Base-by-base conservation (phyloP, 2,113 vertebrate genomes). In the Phasianus colchicus region DNA sequence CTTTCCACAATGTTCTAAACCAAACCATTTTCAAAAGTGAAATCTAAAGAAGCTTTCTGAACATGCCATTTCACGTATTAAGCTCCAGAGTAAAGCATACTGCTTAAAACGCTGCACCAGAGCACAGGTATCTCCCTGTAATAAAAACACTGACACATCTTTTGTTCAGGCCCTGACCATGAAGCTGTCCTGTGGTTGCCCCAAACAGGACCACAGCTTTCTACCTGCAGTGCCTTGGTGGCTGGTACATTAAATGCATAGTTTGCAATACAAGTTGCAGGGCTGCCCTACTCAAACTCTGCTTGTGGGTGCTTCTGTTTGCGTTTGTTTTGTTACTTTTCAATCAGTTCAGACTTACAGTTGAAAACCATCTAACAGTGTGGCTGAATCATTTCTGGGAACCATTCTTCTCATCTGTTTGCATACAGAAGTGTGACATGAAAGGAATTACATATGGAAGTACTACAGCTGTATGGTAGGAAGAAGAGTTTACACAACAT, bases 1-100 rank as follows among this genome's bases (percentile, higher is more conserved):
- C 43, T 89, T 95, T 87, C 86, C 3, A 4, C 72, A 95, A 81
- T 47, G 69, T 25, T 61, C 52, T 64, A 83, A 91, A 95, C 77
- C 34, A 93, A 91, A 57, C 60, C 0, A 57, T 75, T 83, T 88
- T 86, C 64, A 78, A 60, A 73, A 89, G 30, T 74, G 34, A 89
- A 89, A 77, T 73, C 42, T 70, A 52, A 54, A 70, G 72, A 19
- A 0, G 2, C 9, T 30, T 48, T 36, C n/a, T 32, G 9, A 54
- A 42, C 20, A 67, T 58, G 17, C 3, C 29, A 6, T 82, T 82
- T 72, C 78, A 60, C 13, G 43, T 5, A 69, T 12, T 30, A 65
- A 84, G 20, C 52, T 72, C 88, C 55, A 72, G 12, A 52, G 32
- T 11, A 60, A 60, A 6, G 54, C 1, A 0, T 17, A 58, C 22